These are phyloP conservation scores for Laticauda colubrina DNA, from an alignment of 2,113 vertebrate species.

Conservation along the genomic window DNA sequence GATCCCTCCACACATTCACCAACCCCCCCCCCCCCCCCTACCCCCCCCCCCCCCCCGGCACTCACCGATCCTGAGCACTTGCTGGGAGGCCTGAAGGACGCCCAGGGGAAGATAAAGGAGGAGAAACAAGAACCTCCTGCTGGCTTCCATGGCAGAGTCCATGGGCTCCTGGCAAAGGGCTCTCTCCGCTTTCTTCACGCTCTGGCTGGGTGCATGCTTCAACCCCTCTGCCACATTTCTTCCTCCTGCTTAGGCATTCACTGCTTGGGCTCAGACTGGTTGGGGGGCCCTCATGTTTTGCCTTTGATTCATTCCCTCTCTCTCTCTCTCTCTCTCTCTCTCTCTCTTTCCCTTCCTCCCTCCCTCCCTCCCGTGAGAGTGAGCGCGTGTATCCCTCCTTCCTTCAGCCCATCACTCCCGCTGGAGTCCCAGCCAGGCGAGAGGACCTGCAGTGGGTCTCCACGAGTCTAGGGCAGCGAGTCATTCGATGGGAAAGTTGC, in stretches of 20 bases:
- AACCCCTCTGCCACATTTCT: conserved; percentile 51
- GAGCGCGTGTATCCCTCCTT: neutral
- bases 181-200: conserved; percentile 63
- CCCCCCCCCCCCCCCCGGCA: conserved; percentile 60
- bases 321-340: neutral
- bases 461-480: neutral
- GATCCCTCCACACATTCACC: neutral
- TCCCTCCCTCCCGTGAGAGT: neutral
- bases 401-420: conserved; percentile 42
- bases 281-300: conserved; percentile 58
- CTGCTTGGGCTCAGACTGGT: conserved; percentile 24
- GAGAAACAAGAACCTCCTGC: conserved; percentile 75
- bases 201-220: conserved; percentile 63
- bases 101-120: conserved; percentile 76
- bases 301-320: too few species aligned
- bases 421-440: neutral
- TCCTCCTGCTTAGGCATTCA: conserved; percentile 11
- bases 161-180: conserved; percentile 59
- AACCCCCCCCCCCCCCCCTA: conserved; percentile 13
- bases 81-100: conserved; percentile 81
- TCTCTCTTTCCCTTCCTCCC: neutral
- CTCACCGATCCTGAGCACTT: conserved; percentile 93
- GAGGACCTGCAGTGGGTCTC: neutral
- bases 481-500: conserved; percentile 43
- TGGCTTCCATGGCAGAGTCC: conserved; percentile 72